These are phyloP conservation scores for Minunthozetes semirufus DNA, from an alignment of 2,888 invertebrate genomes.

Conservation along the genomic window DNA sequence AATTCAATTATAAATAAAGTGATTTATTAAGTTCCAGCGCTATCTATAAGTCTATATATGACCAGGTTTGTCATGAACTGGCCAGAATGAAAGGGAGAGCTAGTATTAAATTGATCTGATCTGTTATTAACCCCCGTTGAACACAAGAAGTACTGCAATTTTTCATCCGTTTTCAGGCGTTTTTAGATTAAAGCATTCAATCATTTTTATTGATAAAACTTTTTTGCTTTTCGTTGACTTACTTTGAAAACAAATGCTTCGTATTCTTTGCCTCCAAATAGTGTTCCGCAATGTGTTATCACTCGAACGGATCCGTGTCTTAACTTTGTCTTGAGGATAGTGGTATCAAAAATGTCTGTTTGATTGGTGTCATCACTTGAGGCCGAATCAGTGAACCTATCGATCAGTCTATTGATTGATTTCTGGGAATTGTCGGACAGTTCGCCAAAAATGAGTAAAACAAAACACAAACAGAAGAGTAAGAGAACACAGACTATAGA, in stretches of 20 bases:
- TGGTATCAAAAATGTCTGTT: constrained; percentile 9
- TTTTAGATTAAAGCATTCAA: constrained; percentile 13
- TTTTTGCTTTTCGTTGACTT: neutral
- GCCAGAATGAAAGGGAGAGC: neutral
- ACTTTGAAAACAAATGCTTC: constrained; percentile 42
- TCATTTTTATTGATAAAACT: neutral
- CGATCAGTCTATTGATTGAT: constrained; percentile 15
- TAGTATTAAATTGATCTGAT: neutral
- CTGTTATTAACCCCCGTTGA: neutral
- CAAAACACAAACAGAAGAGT: neutral
- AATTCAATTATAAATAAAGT: neutral
- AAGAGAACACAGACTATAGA: constrained; percentile 12
- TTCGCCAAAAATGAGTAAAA: neutral
- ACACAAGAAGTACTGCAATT: neutral
- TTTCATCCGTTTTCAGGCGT: neutral
- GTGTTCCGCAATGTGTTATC: constrained; percentile 40
- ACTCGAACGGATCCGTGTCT: constrained; percentile 40
- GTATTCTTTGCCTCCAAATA: constrained; percentile 40
- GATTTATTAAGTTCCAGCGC: neutral
- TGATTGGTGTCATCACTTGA: constrained; percentile 17
- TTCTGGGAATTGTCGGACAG: neutral
- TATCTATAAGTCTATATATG: neutral
- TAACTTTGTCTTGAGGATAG: constrained; percentile 8
- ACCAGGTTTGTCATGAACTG: too few relatives aligned
- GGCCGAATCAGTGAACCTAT: neutral